Evolutionary conservation across 2,113 vertebrate genomes (phyloP).

Genomic region (Rhinoderma darwinii): DNA sequence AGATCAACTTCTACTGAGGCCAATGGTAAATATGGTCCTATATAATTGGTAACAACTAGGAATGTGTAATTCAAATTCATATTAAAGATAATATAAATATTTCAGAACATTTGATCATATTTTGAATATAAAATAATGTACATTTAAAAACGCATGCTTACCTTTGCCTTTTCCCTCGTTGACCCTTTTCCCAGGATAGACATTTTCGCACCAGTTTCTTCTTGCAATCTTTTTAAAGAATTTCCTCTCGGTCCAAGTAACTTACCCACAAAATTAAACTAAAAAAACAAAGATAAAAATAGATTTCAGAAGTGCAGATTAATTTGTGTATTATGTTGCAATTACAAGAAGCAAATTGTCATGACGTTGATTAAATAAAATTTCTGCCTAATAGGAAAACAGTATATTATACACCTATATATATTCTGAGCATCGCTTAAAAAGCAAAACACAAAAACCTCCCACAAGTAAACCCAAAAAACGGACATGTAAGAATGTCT

Average conservation of each 20-base stretch:
- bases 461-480: no score
- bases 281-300: constrained; percentile 64
- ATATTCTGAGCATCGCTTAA: no score
- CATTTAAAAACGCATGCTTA: constrained; percentile 67
- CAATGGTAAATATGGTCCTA: no score
- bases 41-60: no score
- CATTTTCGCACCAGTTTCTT: constrained; percentile 99
- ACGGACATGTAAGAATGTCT: no score
- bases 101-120: neutral
- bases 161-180: constrained; percentile 99
- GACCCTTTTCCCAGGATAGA: constrained; percentile 98
- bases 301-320: neutral
- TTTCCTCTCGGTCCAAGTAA: constrained; percentile 98
- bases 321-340: no score
- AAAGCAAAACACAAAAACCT: no score
- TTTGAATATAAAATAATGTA: neutral
- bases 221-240: constrained; percentile 98
- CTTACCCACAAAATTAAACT: constrained; percentile 99
- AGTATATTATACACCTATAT: no score
- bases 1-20: neutral
- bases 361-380: no score
- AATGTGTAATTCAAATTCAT: no score
- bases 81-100: neutral
- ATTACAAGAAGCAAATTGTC: no score
- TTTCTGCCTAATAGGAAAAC: no score